These are phyloP conservation scores for Hippoglossus stenolepis DNA, from an alignment of 2,113 vertebrate species.

Conservation along the genomic window DNA sequence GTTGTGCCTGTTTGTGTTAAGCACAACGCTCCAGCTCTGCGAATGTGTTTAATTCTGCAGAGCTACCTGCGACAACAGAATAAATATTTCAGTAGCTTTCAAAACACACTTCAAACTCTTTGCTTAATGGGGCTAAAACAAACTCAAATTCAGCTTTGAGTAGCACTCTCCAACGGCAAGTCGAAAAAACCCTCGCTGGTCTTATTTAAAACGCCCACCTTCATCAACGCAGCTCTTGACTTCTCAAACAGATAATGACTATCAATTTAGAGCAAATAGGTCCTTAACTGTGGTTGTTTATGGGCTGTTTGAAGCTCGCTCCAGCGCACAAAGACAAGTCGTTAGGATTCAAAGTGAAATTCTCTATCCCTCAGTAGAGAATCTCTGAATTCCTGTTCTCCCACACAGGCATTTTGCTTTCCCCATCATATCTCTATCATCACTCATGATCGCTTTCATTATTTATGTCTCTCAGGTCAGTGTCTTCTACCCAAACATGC, in stretches of 20 bases:
- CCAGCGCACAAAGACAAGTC: constrained; percentile 11
- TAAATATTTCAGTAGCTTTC: constrained; percentile 40
- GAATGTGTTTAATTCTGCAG: constrained; percentile 34
- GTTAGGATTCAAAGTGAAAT: constrained; percentile 1
- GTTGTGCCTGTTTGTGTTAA: constrained; percentile 12
- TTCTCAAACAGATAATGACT: constrained; percentile 35
- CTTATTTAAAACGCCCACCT: constrained; percentile 31
- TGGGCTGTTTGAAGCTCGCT: constrained; percentile 12
- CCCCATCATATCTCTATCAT: background rate
- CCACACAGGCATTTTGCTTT: constrained; percentile 2
- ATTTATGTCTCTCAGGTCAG: constrained; percentile 25
- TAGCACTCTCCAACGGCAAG: background rate
- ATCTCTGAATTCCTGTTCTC: background rate
- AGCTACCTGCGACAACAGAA: constrained; percentile 10
- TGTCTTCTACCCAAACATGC: background rate
- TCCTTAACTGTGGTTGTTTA: constrained; percentile 29
- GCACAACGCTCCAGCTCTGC: constrained; percentile 2
- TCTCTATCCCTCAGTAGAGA: background rate
- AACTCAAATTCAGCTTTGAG: constrained; percentile 13
- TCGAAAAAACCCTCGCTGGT: background rate
- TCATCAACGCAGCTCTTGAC: constrained; percentile 36
- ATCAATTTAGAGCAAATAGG: constrained; percentile 37
- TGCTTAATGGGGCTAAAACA: constrained; percentile 29
- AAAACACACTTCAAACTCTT: background rate
- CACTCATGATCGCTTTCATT: background rate